Evolutionary conservation across 2,797 vertebrate species (phyloP).

Genomic region (Phataginus tetradactyla): DNA sequence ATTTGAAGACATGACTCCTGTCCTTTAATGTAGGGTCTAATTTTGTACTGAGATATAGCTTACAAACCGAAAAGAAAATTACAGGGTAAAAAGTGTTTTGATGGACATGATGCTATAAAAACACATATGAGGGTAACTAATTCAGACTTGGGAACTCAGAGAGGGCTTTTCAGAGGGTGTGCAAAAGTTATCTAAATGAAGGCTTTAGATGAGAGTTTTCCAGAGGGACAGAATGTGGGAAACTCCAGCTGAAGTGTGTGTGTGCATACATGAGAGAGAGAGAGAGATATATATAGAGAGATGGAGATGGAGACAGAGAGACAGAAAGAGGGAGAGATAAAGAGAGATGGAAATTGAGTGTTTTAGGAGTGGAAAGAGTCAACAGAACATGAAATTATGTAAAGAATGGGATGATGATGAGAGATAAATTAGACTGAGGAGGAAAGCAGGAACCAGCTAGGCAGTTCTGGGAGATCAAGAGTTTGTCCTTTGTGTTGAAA

Average conservation of each 20-base stretch:
- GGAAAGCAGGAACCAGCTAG: background rate
- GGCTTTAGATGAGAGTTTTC: background rate
- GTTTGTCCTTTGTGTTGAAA: background rate
- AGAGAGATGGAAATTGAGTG: background rate
- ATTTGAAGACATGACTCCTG: background rate
- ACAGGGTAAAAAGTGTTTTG: background rate
- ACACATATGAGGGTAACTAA: background rate
- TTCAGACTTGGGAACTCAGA: background rate
- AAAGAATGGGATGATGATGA: background rate
- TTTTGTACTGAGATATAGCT: background rate
- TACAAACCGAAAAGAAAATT: background rate
- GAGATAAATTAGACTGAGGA: background rate
- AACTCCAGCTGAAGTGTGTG: background rate
- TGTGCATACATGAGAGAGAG: too few species aligned
- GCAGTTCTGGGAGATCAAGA: background rate
- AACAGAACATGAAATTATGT: background rate
- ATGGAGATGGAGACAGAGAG: background rate
- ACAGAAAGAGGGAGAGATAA: background rate
- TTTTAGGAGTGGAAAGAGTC: background rate
- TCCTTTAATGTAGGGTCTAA: background rate
- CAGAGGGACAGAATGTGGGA: background rate
- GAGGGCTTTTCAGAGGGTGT: background rate
- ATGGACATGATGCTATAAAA: background rate
- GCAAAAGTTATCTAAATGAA: background rate
- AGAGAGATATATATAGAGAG: background rate